A percentile compares a stretch with the other conserved stretches of the same genome.
These are phyloP conservation scores for Motacilla alba DNA, from an alignment of 2,113 vertebrate genomes.

Conservation along the genomic window DNA sequence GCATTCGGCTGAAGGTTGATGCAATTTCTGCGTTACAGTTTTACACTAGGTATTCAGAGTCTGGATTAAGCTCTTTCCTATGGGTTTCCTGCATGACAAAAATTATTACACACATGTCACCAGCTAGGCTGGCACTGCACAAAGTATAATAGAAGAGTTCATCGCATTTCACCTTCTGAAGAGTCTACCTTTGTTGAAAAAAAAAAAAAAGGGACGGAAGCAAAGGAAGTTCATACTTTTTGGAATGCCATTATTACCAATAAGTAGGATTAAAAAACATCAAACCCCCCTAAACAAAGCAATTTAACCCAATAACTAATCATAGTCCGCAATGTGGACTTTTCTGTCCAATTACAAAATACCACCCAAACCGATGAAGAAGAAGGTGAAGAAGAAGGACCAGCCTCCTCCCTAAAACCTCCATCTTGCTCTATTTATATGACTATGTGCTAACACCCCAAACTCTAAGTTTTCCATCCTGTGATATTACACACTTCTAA, in stretches of 20 bases:
- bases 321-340: neutral
- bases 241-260: neutral
- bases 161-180: neutral
- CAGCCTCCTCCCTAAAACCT: neutral
- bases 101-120: neutral
- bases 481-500: neutral
- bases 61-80: neutral
- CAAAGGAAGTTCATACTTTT: neutral
- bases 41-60: neutral
- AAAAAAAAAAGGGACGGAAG: accelerated
- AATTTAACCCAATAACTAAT: neutral
- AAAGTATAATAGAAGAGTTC: neutral
- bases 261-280: neutral
- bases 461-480: too few relatives aligned
- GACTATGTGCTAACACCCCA: neutral
- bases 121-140: neutral
- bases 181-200: accelerated
- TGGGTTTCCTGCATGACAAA: neutral
- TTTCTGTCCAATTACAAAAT: neutral
- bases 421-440: neutral
- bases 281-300: accelerated
- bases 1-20: neutral
- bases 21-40: neutral
- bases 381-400: neutral
- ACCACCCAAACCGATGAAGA: neutral